Base-by-base conservation (phyloP, 30 jellyfish, hydroid and myxozoan genomes). In the Aurelia aurita complex sp. Pacific region DNA sequence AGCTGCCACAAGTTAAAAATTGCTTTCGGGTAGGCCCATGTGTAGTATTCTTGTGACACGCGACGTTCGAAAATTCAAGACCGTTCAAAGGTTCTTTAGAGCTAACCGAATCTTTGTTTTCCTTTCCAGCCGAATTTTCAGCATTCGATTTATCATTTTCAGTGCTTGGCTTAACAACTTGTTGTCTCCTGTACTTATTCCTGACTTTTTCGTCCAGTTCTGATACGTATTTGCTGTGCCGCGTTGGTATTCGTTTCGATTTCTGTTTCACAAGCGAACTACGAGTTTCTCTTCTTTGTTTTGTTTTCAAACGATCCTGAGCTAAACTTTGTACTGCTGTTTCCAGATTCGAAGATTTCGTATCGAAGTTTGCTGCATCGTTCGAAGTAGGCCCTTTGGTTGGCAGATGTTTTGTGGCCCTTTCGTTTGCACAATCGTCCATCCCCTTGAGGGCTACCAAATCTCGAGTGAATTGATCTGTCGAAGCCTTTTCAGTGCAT, bases 191-290 rank as follows among this genome's bases (percentile, higher is more conserved):
- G 51, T 51, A 94, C 65, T 94, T 94, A 43, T 94, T 85, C 32
- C 91, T 89, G 7, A 94, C 29, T 5, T 70, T 73, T 64, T 89
- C 88, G 76, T 89, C 97, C 62, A 94, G 85, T 85, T 94, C 99
- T 6, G 97, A 85, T 34, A 94, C 99, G 73, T 94, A 94, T 36
- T 93, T 94, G 60, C 89, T 88, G 69, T 90, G 95, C 61, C 99
- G 72, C 29, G 94, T 77, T 5, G 97, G 99, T 10, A 67, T 73
- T 4, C 99, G 91, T 40, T 88, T 83, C 54, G 97, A 81, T 73
- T 94, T 94, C 83, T 96, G 79, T 61, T 92, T 88, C 70, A 84
- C 93, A 5, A 84, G 75, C 23, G 93, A 46, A 4, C 69, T 69
- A 5, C 76, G 32, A 17, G 73, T 23, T 29, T 50, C 43, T 23